Conservation (phyloP, 2,113 vertebrate species). For the Poeciliopsis retropinna region DNA sequence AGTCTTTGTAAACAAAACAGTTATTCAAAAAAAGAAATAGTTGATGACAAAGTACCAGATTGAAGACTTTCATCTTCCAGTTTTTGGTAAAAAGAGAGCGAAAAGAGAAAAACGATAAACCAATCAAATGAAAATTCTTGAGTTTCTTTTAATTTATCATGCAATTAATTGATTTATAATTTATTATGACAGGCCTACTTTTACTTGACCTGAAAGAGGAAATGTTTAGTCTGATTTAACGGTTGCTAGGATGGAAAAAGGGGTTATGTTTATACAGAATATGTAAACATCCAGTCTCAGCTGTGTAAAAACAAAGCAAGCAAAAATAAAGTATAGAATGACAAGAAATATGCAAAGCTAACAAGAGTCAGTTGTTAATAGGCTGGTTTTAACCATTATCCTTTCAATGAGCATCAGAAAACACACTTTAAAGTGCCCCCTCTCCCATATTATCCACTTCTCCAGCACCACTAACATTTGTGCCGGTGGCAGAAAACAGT, state of each 20-base stretch:
- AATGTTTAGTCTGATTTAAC: not conserved
- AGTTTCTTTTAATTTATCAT: too few relatives aligned
- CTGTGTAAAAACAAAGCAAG: not conserved
- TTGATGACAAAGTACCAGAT: too few relatives aligned
- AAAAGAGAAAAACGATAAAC: too few relatives aligned
- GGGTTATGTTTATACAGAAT: not conserved
- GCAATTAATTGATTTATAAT: too few relatives aligned
- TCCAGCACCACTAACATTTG: conserved; percentile 25
- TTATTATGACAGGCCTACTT: too few relatives aligned
- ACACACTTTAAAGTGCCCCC: conserved; percentile 27
- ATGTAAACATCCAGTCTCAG: not conserved
- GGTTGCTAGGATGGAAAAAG: not conserved
- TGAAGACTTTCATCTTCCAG: too few relatives aligned
- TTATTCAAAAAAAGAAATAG: too few relatives aligned
- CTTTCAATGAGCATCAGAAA: conserved; percentile 29
- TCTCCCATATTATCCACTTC: conserved; percentile 6
- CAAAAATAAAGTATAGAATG: not conserved
- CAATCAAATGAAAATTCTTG: too few relatives aligned
- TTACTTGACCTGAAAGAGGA: not conserved
- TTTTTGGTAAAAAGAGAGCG: too few relatives aligned
- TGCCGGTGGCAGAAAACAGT: conserved; percentile 33
- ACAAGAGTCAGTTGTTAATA: conserved; percentile 10
- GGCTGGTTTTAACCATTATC: conserved; percentile 24
- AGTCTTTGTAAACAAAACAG: too few relatives aligned
- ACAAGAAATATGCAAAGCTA: conserved; percentile 4